Evolutionary conservation across 2,797 vertebrate genomes (phyloP), one percentile per base, ranked within the genome.

Genomic region (Allochrocebus solatus): DNA sequence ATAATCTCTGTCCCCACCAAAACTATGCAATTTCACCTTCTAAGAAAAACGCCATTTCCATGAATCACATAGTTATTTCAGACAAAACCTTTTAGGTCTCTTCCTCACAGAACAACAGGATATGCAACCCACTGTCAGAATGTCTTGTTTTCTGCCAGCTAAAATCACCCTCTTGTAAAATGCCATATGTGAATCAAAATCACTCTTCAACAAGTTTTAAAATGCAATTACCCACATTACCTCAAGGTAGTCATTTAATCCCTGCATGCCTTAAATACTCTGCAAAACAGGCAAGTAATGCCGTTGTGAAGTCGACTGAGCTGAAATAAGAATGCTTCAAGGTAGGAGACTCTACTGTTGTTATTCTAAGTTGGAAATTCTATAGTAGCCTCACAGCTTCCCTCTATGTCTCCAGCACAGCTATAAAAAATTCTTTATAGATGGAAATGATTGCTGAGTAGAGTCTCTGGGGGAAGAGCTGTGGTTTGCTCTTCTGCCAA

Each of bases 401-500:
- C 8, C 9, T 26, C 28, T 53, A 2, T 39, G 75, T 91, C 17
- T 30, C 64, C 24, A 41, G 24, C 55, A 70, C 39, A 81, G 83
- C 43, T 46, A 12, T 81, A 91, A 96, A 95, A 82, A 57, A 13
- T 39, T 90, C 87, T 83, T 64, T 79, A 48, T 50, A 78, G 76
- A 74, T 95, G 46, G 86, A 93, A 89, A 91, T 85, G 46, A 81
- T 74, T 90, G 46, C 64, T 59, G 57, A 91, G 28, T 75, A 19
- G 26, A 14, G 7, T 97, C 93, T 75, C 81, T 48, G 17, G 93
- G 39, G 59, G 61, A 24, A 64, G 14, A 92, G 26, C 55, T 95
- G 78, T 17, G 46, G 83, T 88, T 95, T 94, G 30, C 76, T 95
- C 53, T 80, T 93, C 72, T 79, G 89, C 4, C 95, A 95, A 95